A percentile compares a stretch with the other conserved stretches of the same genome.
Conservation (phyloP, 2,888 invertebrate genomes). For the Campoletis raptor region DNA sequence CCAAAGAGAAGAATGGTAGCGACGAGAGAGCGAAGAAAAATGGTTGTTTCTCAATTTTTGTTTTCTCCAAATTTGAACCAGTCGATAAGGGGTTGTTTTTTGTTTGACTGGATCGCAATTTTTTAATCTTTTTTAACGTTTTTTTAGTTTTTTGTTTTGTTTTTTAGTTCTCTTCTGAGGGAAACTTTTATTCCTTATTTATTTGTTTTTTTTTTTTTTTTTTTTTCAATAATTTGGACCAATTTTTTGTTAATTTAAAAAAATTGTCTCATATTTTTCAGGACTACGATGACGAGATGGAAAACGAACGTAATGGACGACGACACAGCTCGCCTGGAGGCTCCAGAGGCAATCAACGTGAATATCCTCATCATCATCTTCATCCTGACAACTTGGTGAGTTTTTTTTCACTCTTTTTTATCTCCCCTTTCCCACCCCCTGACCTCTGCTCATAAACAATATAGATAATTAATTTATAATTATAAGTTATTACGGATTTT, state of each 20-base stretch:
- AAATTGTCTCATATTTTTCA: constrained; percentile 81
- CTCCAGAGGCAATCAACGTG: constrained; percentile 88
- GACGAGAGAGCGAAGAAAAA: constrained; percentile 41
- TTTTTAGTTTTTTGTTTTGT: too few species aligned
- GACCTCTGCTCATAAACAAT: not conserved
- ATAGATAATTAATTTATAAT: not conserved
- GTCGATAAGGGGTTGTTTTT: constrained; percentile 22
- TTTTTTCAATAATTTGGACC: not conserved
- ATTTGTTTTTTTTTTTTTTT: not conserved
- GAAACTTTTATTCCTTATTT: too few species aligned
- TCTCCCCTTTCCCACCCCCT: not conserved
- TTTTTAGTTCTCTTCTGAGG: not conserved
- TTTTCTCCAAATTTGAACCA: not conserved
- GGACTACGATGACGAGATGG: constrained; percentile 91
- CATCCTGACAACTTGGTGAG: constrained; percentile 85
- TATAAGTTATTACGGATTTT: not conserved
- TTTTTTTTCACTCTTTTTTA: constrained; percentile 51
- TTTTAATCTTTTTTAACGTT: not conserved
- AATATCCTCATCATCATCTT: constrained; percentile 81
- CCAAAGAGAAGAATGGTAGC: constrained; percentile 48
- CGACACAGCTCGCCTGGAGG: constrained; percentile 91
- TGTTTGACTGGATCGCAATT: not conserved
- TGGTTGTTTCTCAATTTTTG: not conserved
- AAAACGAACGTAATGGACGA: constrained; percentile 87
- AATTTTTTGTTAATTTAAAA: constrained; percentile 33